Evolutionary conservation across 2,888 invertebrate genomes (phyloP).

Genomic region (Ferrisia virgata): DNA sequence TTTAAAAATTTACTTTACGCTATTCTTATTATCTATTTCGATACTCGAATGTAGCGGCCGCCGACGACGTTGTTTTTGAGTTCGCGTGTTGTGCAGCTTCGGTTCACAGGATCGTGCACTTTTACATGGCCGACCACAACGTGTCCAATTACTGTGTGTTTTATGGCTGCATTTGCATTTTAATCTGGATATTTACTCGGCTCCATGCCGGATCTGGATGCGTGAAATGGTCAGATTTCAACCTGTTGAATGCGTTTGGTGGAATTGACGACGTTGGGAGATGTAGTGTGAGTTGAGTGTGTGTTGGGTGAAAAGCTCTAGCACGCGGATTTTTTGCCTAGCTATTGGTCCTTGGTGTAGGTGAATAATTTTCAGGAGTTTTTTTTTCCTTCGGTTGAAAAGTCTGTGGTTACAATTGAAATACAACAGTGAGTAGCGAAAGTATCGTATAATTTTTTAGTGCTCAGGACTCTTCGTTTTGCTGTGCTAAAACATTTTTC

Average conservation of each 20-base stretch:
- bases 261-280: too few relatives aligned
- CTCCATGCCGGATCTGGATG: not conserved
- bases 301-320: too few relatives aligned
- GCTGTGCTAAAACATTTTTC: too few relatives aligned
- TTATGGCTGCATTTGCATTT: slow-evolving; percentile 15
- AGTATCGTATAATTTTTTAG: too few relatives aligned
- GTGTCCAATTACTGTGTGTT: slow-evolving; percentile 7
- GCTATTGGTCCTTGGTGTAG: too few relatives aligned
- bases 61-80: not conserved
- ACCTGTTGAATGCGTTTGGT: not conserved
- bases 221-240: not conserved
- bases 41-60: not conserved
- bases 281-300: too few relatives aligned
- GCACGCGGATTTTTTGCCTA: too few relatives aligned
- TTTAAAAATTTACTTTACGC: not conserved
- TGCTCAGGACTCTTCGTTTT: too few relatives aligned
- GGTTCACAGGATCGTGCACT: slow-evolving; percentile 7
- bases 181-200: not conserved
- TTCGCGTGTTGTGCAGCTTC: not conserved
- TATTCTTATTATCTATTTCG: not conserved
- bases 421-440: too few relatives aligned
- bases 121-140: slow-evolving; percentile 1
- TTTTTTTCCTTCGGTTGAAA: too few relatives aligned
- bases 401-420: too few relatives aligned
- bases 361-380: too few relatives aligned